Evolutionary conservation across 2,888 invertebrate species (phyloP).

Genomic region (Linnaemya tessellans): DNA sequence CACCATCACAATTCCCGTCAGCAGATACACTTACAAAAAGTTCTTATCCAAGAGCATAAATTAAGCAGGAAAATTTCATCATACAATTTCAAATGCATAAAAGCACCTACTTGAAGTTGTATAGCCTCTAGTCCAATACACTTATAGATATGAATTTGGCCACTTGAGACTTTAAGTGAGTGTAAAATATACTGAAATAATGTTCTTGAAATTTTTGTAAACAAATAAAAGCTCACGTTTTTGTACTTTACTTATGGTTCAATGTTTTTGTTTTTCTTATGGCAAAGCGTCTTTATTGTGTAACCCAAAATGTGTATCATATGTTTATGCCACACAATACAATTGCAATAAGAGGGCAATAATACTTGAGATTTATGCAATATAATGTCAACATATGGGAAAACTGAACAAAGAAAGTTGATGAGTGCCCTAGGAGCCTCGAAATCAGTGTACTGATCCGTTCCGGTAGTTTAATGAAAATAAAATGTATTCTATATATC

Average conservation of each 20-base stretch:
- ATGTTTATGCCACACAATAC: no score
- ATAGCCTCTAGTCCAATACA: conserved; percentile 51
- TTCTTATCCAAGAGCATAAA: background rate
- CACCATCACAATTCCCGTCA: background rate
- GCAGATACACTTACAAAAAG: background rate
- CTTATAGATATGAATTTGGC: conserved; percentile 24
- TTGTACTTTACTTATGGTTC: background rate
- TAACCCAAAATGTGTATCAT: no score
- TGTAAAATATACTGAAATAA: conserved; percentile 58
- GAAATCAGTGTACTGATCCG: no score
- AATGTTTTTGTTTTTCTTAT: no score
- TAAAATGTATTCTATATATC: no score
- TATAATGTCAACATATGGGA: no score
- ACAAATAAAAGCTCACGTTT: background rate
- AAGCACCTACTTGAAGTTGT: conserved; percentile 49
- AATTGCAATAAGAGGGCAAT: no score
- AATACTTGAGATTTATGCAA: no score
- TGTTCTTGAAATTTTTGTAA: background rate
- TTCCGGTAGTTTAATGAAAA: no score
- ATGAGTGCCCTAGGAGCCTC: no score
- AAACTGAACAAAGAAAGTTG: no score
- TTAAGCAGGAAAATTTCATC: conserved; percentile 53
- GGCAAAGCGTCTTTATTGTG: no score
- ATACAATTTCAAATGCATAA: conserved; percentile 6
- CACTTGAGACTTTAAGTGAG: conserved; percentile 63